Conservation (phyloP, 1,140 invertebrate species). For the Drosophila pandora region DNA sequence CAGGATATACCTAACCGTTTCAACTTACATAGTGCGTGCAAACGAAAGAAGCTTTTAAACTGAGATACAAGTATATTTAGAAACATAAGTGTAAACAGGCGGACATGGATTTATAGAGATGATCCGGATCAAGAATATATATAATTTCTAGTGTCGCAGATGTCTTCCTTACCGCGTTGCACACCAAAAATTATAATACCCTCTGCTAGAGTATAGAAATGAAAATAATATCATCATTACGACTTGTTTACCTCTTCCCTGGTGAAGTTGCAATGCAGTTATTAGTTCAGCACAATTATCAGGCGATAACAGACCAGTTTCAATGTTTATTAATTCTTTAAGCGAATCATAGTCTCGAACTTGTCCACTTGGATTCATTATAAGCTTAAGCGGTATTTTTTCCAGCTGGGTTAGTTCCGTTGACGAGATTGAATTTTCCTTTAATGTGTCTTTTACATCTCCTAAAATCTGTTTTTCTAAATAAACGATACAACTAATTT, state of each 20-base stretch:
- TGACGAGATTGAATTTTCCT: slow-evolving; percentile 47
- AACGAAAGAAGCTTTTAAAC: no score
- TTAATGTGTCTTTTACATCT: slow-evolving; percentile 25
- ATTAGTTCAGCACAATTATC: slow-evolving; percentile 90
- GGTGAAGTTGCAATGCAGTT: slow-evolving; percentile 90
- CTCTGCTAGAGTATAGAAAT: not conserved
- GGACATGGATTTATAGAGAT: no score
- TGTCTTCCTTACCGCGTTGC: no score
- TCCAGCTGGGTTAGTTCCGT: slow-evolving; percentile 79
- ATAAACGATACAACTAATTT: slow-evolving; percentile 14
- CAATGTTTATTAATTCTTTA: slow-evolving; percentile 86
- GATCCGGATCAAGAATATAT: no score
- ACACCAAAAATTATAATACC: no score
- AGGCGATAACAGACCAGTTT: slow-evolving; percentile 87
- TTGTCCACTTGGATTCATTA: slow-evolving; percentile 92
- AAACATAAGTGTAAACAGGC: no score
- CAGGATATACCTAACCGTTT: no score
- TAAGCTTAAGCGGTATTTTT: slow-evolving; percentile 89
- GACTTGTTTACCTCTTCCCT: slow-evolving; percentile 87
- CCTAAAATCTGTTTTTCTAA: slow-evolving; percentile 55
- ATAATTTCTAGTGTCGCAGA: no score
- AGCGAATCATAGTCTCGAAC: slow-evolving; percentile 88
- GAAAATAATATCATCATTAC: not conserved
- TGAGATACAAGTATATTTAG: no score
- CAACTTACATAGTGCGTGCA: no score